Conservation (phyloP, 2,797 vertebrate species). For the Tenualosa ilisha region DNA sequence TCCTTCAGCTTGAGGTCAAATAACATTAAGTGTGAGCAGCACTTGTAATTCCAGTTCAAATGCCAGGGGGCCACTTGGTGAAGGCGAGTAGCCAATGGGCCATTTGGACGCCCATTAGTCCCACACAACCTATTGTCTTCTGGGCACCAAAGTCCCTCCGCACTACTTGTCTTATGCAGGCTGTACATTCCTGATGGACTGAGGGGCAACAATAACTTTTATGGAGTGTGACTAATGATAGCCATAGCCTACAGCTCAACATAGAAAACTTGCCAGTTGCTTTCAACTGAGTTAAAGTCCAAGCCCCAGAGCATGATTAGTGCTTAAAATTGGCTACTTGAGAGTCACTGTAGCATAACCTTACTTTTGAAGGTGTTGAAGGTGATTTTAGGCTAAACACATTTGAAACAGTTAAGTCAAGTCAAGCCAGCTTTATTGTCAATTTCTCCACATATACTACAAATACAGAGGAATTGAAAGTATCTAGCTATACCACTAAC, state of each 20-base stretch:
- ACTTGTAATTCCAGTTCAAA: slow-evolving; percentile 2
- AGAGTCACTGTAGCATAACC: slow-evolving; percentile 79
- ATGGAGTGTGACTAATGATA: slow-evolving; percentile 82
- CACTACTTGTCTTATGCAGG: slow-evolving; percentile 28
- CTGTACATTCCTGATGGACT: slow-evolving; percentile 68
- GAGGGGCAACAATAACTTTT: slow-evolving; percentile 70
- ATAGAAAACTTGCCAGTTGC: slow-evolving; percentile 71
- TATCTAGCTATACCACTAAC: too few relatives aligned
- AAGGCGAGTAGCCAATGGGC: slow-evolving; percentile 12
- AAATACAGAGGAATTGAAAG: too few relatives aligned
- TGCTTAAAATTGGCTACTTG: slow-evolving; percentile 79
- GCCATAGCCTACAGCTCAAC: slow-evolving; percentile 66
- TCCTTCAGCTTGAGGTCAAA: slow-evolving; percentile 43
- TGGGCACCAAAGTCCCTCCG: not conserved
- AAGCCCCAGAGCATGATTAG: slow-evolving; percentile 80
- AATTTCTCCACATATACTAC: too few relatives aligned
- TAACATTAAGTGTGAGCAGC: slow-evolving; percentile 23
- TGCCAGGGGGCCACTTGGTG: slow-evolving; percentile 19
- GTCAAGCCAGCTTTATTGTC: too few relatives aligned
- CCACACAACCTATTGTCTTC: not conserved
- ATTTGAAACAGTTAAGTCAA: not conserved
- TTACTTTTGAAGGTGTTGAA: slow-evolving; percentile 74
- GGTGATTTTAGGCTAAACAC: slow-evolving; percentile 37
- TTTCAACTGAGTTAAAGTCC: slow-evolving; percentile 75
- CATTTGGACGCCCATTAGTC: slow-evolving; percentile 32